Evolutionary conservation across 1,140 invertebrate genomes (phyloP).

Genomic region (Brachionus asplanchnoidis): DNA sequence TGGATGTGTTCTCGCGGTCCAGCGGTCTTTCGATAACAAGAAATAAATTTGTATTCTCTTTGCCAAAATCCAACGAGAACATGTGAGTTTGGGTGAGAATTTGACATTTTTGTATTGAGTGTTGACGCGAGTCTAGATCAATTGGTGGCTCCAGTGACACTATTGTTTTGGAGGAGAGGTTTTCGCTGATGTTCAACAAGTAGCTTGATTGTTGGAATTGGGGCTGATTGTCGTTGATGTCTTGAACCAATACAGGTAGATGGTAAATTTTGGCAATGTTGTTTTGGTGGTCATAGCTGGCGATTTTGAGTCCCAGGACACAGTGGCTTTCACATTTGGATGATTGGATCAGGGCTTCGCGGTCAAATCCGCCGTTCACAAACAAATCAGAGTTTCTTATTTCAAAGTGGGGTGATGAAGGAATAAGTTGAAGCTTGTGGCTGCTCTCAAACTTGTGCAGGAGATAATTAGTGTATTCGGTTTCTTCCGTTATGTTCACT

Average conservation of each 20-base stretch:
- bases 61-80: neutral
- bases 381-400: neutral
- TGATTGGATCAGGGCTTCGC: neutral
- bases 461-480: neutral
- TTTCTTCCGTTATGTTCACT: neutral
- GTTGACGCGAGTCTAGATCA: neutral
- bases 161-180: neutral
- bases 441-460: neutral
- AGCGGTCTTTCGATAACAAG: neutral
- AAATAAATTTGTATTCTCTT: neutral
- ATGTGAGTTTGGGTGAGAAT: neutral
- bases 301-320: constrained; percentile 3
- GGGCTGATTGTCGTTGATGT: constrained; percentile 15
- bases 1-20: neutral
- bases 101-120: constrained; percentile 13
- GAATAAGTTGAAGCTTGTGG: neutral
- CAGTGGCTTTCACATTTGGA: neutral
- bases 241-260: neutral
- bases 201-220: neutral
- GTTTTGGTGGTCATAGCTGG: neutral
- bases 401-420: neutral
- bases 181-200: constrained; percentile 13
- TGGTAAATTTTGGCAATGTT: neutral
- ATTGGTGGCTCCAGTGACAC: neutral
- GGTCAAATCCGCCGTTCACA: neutral